phyloP scores from a whole-genome alignment of 2,797 vertebrate genomes.

The Scyliorhinus canicula region DNA sequence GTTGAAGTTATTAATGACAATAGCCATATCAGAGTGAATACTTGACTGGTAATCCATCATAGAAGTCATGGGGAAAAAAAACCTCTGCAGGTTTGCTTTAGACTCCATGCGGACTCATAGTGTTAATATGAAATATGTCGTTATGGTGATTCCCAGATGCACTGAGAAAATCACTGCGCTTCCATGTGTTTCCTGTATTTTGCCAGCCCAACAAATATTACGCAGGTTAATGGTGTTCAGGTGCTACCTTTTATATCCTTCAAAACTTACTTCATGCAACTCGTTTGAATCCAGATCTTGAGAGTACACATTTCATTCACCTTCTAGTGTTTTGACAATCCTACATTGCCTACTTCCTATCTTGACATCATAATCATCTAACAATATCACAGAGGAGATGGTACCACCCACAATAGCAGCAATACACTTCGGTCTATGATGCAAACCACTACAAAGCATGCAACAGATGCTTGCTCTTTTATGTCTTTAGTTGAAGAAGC shows the following conservation, averaged over 20 bases:
- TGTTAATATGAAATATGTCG: neutral
- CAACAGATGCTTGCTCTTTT: neutral
- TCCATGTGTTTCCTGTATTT: neutral
- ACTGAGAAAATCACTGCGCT: neutral
- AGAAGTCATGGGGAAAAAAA: neutral
- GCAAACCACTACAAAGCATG: neutral
- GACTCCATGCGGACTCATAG: neutral
- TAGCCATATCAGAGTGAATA: neutral
- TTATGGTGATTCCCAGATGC: neutral
- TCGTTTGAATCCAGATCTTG: neutral
- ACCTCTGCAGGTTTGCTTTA: neutral
- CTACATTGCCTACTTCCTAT: neutral
- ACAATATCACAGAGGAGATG: neutral
- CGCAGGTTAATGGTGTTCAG: neutral
- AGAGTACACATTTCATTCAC: neutral
- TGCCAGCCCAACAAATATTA: slow-evolving; percentile 22
- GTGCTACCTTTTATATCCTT: neutral
- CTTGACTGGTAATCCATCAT: neutral
- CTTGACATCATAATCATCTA: neutral
- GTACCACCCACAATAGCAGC: neutral
- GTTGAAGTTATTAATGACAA: neutral
- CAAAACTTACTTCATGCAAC: neutral
- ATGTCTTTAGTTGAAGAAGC: neutral
- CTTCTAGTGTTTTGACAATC: slow-evolving; percentile 6
- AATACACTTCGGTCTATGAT: neutral